These are phyloP conservation scores for Drosophila tripunctata DNA, from an alignment of 2,888 invertebrate genomes.

Conservation along the genomic window DNA sequence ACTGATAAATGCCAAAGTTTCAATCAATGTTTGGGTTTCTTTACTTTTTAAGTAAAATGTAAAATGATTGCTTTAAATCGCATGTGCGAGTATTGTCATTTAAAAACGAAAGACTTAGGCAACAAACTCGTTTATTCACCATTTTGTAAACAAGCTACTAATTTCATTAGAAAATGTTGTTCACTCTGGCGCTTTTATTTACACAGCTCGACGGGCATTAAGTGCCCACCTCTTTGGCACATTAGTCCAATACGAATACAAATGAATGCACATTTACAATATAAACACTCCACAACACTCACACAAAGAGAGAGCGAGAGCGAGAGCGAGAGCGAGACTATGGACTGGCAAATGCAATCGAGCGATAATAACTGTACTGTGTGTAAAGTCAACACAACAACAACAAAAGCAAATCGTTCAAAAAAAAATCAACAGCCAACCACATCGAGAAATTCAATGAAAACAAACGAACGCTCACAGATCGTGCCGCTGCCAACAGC, in stretches of 20 bases:
- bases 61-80: constrained; percentile 8
- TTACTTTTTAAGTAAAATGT: neutral
- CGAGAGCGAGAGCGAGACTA: constrained; percentile 24
- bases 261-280: constrained; percentile 77
- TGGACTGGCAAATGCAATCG: constrained; percentile 51
- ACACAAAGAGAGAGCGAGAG: constrained; percentile 24
- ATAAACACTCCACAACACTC: constrained; percentile 39
- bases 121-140: constrained; percentile 60
- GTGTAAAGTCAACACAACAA: constrained; percentile 60
- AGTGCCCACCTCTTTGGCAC: constrained; percentile 76
- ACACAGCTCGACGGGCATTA: constrained; percentile 66
- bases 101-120: constrained; percentile 62
- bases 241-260: constrained; percentile 74
- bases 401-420: constrained; percentile 45
- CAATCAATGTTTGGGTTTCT: too few relatives aligned
- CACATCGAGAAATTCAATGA: constrained; percentile 76
- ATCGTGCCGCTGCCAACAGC: constrained; percentile 69
- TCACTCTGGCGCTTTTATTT: constrained; percentile 63
- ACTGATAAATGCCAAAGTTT: neutral
- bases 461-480: constrained; percentile 68
- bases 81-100: constrained; percentile 5
- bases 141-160: constrained; percentile 64
- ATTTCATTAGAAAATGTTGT: constrained; percentile 55
- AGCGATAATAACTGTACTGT: constrained; percentile 76
- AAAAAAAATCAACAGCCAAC: constrained; percentile 68